phyloP scores from a whole-genome alignment of 2,113 vertebrate genomes.

The Seriola rivoliana region DNA sequence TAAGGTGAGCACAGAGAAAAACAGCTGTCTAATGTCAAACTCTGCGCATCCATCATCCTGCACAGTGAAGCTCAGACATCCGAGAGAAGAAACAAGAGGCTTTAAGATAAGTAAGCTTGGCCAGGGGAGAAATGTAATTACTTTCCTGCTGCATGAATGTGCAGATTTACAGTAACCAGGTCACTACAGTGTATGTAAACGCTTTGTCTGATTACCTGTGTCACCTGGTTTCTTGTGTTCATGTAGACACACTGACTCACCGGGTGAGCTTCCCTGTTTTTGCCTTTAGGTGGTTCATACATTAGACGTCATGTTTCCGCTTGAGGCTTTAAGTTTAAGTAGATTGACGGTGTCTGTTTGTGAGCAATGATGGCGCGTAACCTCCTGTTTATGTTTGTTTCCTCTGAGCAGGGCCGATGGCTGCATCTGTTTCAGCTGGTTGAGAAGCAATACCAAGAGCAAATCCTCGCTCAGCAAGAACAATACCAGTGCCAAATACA shows the following conservation, averaged over 20 bases:
- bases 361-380: background rate
- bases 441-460: conserved; percentile 94
- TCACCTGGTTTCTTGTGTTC: background rate
- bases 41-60: background rate
- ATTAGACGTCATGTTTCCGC: background rate
- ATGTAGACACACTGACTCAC: background rate
- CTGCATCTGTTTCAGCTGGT: conserved; percentile 92
- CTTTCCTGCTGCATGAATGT: too few relatives aligned
- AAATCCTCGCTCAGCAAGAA: conserved; percentile 93
- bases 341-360: background rate
- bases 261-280: background rate
- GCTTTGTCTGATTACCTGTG: background rate
- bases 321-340: too few relatives aligned
- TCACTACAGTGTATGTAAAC: background rate
- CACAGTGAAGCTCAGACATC: background rate
- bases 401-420: conserved; percentile 89
- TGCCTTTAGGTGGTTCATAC: background rate
- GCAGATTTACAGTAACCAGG: too few relatives aligned
- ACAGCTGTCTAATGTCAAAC: background rate
- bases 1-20: background rate
- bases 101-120: too few relatives aligned
- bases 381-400: conserved; percentile 37
- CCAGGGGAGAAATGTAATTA: background rate
- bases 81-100: background rate
- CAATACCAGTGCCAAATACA: conserved; percentile 96